Base-by-base conservation (phyloP, 2,113 vertebrate species). In the Ictalurus punctatus region DNA sequence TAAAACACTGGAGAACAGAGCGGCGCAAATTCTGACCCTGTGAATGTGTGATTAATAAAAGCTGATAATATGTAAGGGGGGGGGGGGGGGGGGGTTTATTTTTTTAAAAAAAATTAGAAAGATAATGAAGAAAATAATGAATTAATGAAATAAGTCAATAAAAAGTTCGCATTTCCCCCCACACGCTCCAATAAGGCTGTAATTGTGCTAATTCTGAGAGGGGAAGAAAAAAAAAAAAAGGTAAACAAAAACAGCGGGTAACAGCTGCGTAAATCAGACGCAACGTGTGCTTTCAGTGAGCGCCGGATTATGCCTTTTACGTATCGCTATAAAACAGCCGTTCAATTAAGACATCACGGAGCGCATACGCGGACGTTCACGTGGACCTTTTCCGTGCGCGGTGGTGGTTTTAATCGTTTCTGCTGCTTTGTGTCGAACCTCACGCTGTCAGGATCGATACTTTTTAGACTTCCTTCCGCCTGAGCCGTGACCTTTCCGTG, bases 401-500 rank as follows among this genome's bases (percentile, higher is more conserved):
- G 6, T 6, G 37, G 52, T 25, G 67, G 27, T 87, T 69, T 58
- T 81, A 27, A 87, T 78, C n/a, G 37, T 78, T 84, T 25, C 71
- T 82, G n/a, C 86, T 67, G 59, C 82, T 79, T 86, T 89, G 90
- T 91, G 94, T 92, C 87, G 88, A 90, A 92, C 93, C 93, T 94
- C 87, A 58, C 88, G 91, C 94, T 95, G 95, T 95, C 95, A 94
- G 93, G 91, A 93, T 94, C 92, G 91, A 95, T 95, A 91, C 16
- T 54, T 94, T 93, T 94, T 92, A 94, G 91, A 90, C 88, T 83
- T 95, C 92, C 94, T 95, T 88, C 95, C 93, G 93, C 92, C 56
- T 89, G 88, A 92, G 94, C 92, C 91, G 58, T 94, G 94, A 96
- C 95, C 95, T 96, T 95, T 95, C 90, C 92, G 91, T 52, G 91